phyloP scores from a whole-genome alignment of 2,113 vertebrate genomes.

The Falcunculus frontatus region DNA sequence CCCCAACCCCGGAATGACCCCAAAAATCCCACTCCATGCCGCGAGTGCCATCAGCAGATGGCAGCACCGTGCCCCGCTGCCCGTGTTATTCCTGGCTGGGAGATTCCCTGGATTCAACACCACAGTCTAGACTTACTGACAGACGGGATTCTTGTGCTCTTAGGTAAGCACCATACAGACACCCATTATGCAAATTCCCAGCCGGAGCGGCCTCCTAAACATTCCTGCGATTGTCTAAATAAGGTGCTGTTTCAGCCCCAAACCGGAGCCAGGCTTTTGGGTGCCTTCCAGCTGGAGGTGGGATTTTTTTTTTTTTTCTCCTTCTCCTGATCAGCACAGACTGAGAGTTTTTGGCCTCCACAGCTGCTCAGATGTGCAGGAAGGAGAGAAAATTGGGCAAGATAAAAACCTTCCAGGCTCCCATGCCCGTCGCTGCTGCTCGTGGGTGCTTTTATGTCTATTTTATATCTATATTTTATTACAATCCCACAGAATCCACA shows the following conservation, averaged over 20 bases:
- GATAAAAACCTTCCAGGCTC: neutral
- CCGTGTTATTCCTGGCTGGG: neutral
- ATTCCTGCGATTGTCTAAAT: constrained; percentile 23
- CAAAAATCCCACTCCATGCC: accelerated
- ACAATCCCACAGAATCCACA: accelerated
- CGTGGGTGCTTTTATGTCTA: no score
- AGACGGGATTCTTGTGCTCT: constrained; percentile 55
- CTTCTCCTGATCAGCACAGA: neutral
- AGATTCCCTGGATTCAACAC: constrained; percentile 17
- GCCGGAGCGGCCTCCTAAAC: neutral
- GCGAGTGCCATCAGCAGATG: neutral
- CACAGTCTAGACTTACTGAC: constrained; percentile 65
- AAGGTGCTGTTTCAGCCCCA: neutral
- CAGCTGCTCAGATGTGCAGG: neutral
- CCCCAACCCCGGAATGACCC: neutral
- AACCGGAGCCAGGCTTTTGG: neutral
- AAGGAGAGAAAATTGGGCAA: neutral
- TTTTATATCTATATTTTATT: accelerated
- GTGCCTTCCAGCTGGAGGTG: neutral
- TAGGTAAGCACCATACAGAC: constrained; percentile 52
- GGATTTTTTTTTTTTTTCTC: neutral
- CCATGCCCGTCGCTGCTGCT: no score
- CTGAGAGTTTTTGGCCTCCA: neutral
- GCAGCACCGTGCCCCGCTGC: neutral
- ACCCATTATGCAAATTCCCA: neutral